Base-by-base conservation (phyloP, 1,140 invertebrate genomes). In the Linepithema humile region DNA sequence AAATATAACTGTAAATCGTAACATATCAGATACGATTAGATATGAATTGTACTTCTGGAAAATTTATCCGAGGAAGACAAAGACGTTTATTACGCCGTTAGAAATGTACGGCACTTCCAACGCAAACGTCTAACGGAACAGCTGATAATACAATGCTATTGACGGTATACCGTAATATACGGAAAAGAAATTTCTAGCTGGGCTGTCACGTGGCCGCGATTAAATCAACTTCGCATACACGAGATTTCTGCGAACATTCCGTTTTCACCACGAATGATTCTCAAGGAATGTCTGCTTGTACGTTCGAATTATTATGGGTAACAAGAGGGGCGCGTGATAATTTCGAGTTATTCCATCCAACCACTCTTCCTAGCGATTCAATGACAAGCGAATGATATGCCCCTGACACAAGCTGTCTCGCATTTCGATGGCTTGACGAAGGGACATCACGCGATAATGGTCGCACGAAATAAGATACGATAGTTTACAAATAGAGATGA, bases 61-160 rank as follows among this genome's bases (percentile, higher is more conserved):
- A 6, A 4, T 57, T 4, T 59, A 59, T 57, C 9, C n/a, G 45
- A 29, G 2, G n/a, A 9, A 55, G 15, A 7, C 5, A 9, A n/a
- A 60, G 29, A n/a, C 7, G 3, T 6, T 35, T 15, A 2, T n/a
- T 35, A 9, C 10, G 23, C n/a, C 59, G 32, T 9, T 38, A 1
- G 9, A 70, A 38, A 35, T 3, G 2, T 0, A 5, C 29, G 7
- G 7, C 17, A 3, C 17, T 9, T 2, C n/a, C 40, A n/a, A 32
- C 20, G 17, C 23, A n/a, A 38, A 32, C 15, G 29, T 20, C 62
- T 80, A 70, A 80, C 75, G 64, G 75, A 80, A 80, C 75, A 80
- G 75, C 75, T 80, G 75, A 80, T 23, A 32, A 67, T 9, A 26
- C n/a, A 75, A 75, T 38, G 72, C n/a, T n/a, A 35, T 35, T 29